Evolutionary conservation across 2,113 vertebrate species (phyloP).

Genomic region (Camelus dromedarius): DNA sequence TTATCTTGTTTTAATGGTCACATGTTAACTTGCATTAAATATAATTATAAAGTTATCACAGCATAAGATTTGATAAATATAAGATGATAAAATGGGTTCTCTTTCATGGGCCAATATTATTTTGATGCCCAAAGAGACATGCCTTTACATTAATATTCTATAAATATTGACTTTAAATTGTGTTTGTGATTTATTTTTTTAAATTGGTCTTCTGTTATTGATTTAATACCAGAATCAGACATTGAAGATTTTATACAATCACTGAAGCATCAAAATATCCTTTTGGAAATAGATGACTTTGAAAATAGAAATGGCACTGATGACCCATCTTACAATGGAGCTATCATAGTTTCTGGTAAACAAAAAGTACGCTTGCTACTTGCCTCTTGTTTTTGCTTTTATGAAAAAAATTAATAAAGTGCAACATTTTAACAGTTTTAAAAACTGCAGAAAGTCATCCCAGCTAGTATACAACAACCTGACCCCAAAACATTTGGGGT

Average conservation of each 20-base stretch:
- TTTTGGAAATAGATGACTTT: conserved; percentile 89
- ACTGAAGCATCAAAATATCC: conserved; percentile 91
- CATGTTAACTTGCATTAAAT: background rate
- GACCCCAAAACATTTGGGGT: background rate
- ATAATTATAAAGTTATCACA: background rate
- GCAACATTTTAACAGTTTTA: background rate
- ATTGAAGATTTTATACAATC: conserved; percentile 92
- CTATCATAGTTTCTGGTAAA: conserved; percentile 90
- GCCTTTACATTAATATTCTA: background rate
- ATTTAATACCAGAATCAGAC: conserved; percentile 85
- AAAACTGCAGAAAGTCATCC: background rate
- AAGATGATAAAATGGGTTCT: background rate
- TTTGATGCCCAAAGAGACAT: background rate
- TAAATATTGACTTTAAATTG: background rate
- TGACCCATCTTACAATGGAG: conserved; percentile 91
- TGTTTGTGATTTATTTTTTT: background rate
- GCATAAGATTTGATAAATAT: background rate
- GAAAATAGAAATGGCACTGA: conserved; percentile 89
- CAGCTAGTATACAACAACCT: background rate
- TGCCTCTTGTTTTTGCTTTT: background rate
- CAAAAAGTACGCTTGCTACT: conserved; percentile 87
- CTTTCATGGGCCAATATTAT: background rate
- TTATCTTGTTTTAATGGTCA: background rate
- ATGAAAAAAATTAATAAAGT: background rate
- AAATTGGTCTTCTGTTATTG: background rate